Conservation (phyloP, 2,888 invertebrate species). For the Chironomus tentans region DNA sequence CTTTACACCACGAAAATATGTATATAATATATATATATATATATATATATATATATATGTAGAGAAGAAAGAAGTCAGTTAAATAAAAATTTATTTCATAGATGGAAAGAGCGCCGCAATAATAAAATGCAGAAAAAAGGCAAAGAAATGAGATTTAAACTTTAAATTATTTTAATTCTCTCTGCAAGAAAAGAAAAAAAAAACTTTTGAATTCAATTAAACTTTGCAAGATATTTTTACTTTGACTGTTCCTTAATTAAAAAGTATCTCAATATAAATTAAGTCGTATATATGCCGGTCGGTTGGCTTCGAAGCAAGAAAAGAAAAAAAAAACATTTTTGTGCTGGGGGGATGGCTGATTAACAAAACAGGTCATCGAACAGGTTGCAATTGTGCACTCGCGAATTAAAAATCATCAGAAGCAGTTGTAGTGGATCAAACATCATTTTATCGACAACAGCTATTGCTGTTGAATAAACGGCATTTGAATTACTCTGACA, state of each 20-base stretch:
- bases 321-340: not conserved
- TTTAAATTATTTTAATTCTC: slow-evolving; percentile 20
- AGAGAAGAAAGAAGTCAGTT: too few relatives aligned
- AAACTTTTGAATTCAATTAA: slow-evolving; percentile 20
- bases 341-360: slow-evolving; percentile 1
- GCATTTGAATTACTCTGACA: not conserved
- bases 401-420: not conserved
- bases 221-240: slow-evolving; percentile 4
- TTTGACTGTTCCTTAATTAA: slow-evolving; percentile 24
- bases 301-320: not conserved
- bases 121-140: not conserved
- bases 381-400: slow-evolving; percentile 11
- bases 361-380: slow-evolving; percentile 14
- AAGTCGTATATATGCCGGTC: slow-evolving; percentile 13
- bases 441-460: not conserved
- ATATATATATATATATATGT: too few relatives aligned
- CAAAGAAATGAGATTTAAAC: not conserved
- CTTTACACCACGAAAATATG: not conserved
- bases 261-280: slow-evolving; percentile 23
- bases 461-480: too few relatives aligned
- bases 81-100: too few relatives aligned
- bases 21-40: too few relatives aligned
- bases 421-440: not conserved
- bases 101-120: not conserved
- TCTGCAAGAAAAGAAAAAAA: not conserved